Conservation (phyloP, 1,140 invertebrate genomes). For the Centruroides vittatus region DNA sequence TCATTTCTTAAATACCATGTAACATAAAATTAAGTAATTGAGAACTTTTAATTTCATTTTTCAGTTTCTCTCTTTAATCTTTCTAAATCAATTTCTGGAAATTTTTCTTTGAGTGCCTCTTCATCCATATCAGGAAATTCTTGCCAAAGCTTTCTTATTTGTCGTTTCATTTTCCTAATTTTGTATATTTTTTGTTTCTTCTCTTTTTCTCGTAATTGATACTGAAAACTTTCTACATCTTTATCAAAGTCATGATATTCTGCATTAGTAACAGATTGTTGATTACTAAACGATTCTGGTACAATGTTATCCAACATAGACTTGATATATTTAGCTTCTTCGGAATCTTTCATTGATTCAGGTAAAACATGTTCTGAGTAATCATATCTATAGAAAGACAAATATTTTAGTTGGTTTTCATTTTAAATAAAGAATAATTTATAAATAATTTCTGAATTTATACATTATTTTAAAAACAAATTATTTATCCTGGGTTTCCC, state of each 20-base stretch:
- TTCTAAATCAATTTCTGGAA: slow-evolving; percentile 59
- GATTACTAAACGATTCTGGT: slow-evolving; percentile 2
- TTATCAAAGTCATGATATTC: slow-evolving; percentile 17
- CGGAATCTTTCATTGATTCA: background rate
- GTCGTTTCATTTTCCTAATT: background rate
- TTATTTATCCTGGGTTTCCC: no score
- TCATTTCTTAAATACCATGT: no score
- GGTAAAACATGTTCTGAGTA: background rate
- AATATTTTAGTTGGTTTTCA: no score
- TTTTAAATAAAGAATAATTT: no score
- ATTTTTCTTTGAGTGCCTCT: slow-evolving; percentile 50
- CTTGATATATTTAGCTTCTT: background rate
- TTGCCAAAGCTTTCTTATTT: slow-evolving; percentile 50
- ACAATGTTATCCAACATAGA: background rate
- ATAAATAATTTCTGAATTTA: no score
- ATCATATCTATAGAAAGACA: no score
- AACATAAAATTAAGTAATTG: no score
- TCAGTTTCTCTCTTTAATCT: slow-evolving; percentile 7
- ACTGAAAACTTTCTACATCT: slow-evolving; percentile 14
- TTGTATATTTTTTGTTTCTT: background rate
- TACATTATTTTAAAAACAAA: no score
- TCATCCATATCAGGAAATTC: slow-evolving; percentile 60
- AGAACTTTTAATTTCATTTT: background rate
- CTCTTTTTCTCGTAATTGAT: slow-evolving; percentile 11
- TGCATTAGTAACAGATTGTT: slow-evolving; percentile 18